A percentile compares a stretch with the other conserved stretches of the same genome.
phyloP scores from a whole-genome alignment of 2,888 invertebrate species.

The Tolmerus cingulatus region DNA sequence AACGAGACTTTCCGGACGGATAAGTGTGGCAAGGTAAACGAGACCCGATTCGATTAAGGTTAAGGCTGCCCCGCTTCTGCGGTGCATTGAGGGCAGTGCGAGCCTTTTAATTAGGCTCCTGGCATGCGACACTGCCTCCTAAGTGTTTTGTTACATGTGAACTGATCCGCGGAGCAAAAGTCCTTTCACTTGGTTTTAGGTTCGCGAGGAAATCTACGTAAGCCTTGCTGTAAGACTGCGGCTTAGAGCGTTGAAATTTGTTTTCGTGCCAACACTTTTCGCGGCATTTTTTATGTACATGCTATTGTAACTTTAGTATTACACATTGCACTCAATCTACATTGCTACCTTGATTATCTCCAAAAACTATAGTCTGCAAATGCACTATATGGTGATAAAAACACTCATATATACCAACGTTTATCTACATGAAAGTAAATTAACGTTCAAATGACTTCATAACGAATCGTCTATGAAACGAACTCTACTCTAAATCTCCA shows the following conservation, averaged over 20 bases:
- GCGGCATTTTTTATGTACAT: not conserved
- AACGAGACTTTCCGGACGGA: not conserved
- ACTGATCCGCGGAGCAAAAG: not conserved
- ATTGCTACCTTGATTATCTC: too few relatives aligned
- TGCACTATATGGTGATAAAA: not conserved
- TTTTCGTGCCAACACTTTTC: not conserved
- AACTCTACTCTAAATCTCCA: too few relatives aligned
- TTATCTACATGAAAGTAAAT: not conserved
- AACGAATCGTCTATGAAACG: too few relatives aligned
- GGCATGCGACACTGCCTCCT: not conserved
- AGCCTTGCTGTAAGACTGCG: not conserved
- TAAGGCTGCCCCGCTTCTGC: not conserved
- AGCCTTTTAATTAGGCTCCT: not conserved
- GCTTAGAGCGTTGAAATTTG: not conserved
- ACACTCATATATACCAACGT: not conserved
- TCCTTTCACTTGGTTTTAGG: not conserved
- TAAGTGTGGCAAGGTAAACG: conserved; percentile 9
- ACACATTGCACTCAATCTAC: too few relatives aligned
- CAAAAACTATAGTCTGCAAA: not conserved
- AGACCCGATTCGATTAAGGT: conserved; percentile 1
- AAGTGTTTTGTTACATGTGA: not conserved
- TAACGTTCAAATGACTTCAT: too few relatives aligned
- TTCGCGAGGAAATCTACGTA: not conserved
- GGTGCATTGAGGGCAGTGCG: not conserved
- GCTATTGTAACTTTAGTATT: too few relatives aligned